These are phyloP conservation scores for Rhipidura dahli DNA, from an alignment of 2,113 vertebrate genomes.

Conservation along the genomic window DNA sequence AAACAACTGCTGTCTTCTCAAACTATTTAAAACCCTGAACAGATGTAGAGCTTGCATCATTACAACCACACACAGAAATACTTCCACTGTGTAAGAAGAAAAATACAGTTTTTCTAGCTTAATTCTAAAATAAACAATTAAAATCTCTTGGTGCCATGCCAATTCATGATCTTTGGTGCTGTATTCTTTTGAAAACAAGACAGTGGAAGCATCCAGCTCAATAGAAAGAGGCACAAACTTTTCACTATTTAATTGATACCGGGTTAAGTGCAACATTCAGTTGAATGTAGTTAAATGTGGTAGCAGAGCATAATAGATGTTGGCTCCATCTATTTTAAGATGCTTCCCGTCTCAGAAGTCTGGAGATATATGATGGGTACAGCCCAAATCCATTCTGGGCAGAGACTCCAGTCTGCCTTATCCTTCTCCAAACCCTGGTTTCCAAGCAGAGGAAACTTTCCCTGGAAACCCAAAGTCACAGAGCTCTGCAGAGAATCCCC, in stretches of 20 bases:
- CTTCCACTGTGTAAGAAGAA: slow-evolving; percentile 5
- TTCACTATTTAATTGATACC: slow-evolving; percentile 41
- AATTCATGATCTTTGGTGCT: not conserved
- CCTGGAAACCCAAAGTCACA: not conserved
- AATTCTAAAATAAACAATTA: not conserved
- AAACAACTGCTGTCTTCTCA: slow-evolving; percentile 46
- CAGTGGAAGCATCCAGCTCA: not conserved
- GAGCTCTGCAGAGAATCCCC: not conserved
- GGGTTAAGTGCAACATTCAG: not conserved
- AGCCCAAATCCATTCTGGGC: not conserved
- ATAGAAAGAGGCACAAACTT: not conserved
- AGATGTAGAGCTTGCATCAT: slow-evolving; percentile 56
- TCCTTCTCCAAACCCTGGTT: not conserved
- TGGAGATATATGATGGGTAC: not conserved
- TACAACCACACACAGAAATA: slow-evolving; percentile 51
- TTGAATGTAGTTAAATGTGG: slow-evolving; percentile 23
- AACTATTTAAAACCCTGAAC: slow-evolving; percentile 52
- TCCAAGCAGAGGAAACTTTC: not conserved
- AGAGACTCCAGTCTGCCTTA: not conserved
- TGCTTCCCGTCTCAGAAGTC: not conserved
- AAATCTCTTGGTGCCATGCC: not conserved
- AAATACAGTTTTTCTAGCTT: not conserved
- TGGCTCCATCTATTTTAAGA: slow-evolving; percentile 58
- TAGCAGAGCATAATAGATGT: slow-evolving; percentile 11
- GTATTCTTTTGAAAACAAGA: not conserved